A percentile compares a stretch with the other conserved stretches of the same genome.
Evolutionary conservation across 1,140 invertebrate genomes (phyloP).

Genomic region (Drosophila kohkoa): DNA sequence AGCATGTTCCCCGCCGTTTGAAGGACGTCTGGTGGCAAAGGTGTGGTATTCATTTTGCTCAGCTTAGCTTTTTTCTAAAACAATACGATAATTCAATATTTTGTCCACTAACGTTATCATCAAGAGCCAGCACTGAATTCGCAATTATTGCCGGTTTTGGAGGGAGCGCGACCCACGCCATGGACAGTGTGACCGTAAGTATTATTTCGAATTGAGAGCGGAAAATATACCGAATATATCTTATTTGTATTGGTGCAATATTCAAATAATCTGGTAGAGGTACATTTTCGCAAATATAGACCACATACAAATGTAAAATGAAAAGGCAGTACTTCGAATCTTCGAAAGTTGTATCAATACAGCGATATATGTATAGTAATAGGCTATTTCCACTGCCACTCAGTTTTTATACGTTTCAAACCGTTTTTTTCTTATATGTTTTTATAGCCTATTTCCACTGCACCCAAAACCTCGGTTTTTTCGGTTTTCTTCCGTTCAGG

Average conservation of each 20-base stretch:
- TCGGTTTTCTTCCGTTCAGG: too few species aligned
- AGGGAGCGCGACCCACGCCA: conserved; percentile 50
- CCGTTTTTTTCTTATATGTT: too few species aligned
- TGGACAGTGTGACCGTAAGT: conserved; percentile 1
- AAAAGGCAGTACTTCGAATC: too few species aligned
- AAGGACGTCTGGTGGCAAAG: conserved; percentile 62
- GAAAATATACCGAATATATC: background rate
- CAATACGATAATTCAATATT: conserved; percentile 1
- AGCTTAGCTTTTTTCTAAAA: background rate
- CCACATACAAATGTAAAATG: too few species aligned
- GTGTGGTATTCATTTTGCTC: conserved; percentile 54
- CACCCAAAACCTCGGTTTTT: too few species aligned
- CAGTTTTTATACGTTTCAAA: too few species aligned
- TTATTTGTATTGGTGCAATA: background rate
- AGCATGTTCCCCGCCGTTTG: conserved; percentile 76
- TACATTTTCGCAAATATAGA: too few species aligned
- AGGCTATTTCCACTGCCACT: too few species aligned
- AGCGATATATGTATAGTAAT: too few species aligned
- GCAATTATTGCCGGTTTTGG: conserved; percentile 44
- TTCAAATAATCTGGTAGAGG: too few species aligned
- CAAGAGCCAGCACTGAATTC: conserved; percentile 11
- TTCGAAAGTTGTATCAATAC: too few species aligned
- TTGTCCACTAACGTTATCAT: conserved; percentile 1
- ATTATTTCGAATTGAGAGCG: background rate
- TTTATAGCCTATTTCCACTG: too few species aligned